These are phyloP conservation scores for Lepisosteus osseus DNA, from an alignment of 2,113 vertebrate genomes.

Conservation along the genomic window DNA sequence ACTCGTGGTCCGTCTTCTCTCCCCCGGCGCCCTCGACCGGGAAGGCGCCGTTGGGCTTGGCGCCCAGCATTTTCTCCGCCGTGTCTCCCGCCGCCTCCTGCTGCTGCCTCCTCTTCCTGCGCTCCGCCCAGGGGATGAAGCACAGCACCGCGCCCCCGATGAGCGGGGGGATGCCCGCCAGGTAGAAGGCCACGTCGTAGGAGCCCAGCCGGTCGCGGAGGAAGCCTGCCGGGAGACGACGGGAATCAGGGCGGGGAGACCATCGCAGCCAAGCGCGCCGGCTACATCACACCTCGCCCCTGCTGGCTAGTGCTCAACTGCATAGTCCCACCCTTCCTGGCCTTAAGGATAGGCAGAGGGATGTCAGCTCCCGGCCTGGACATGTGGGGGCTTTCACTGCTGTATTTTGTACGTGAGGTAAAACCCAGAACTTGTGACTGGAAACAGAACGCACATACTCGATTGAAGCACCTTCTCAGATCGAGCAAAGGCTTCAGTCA, in stretches of 20 bases:
- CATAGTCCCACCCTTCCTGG: no score
- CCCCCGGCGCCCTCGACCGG: conserved; percentile 40
- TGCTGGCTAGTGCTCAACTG: no score
- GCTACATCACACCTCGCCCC: neutral
- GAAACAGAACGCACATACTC: no score
- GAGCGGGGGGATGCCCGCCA: conserved; percentile 91
- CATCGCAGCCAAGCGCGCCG: neutral
- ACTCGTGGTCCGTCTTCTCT: conserved; percentile 30
- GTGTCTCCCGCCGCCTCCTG: conserved; percentile 49
- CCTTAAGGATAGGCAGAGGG: no score
- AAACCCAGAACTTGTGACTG: no score
- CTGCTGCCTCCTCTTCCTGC: conserved; percentile 49
- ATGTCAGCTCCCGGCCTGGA: no score
- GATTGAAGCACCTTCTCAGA: no score
- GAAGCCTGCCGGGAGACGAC: conserved; percentile 65
- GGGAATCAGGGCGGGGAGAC: neutral
- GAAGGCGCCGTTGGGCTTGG: conserved; percentile 39
- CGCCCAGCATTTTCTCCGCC: conserved; percentile 73
- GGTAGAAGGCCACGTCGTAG: conserved; percentile 88
- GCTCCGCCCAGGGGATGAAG: conserved; percentile 86
- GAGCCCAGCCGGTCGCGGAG: conserved; percentile 76
- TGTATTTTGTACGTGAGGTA: no score
- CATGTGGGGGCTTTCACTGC: no score
- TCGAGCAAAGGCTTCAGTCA: no score
- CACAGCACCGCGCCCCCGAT: conserved; percentile 83